These are phyloP conservation scores for Tachystola acroxantha DNA, from an alignment of 2,888 invertebrate genomes.

Conservation along the genomic window DNA sequence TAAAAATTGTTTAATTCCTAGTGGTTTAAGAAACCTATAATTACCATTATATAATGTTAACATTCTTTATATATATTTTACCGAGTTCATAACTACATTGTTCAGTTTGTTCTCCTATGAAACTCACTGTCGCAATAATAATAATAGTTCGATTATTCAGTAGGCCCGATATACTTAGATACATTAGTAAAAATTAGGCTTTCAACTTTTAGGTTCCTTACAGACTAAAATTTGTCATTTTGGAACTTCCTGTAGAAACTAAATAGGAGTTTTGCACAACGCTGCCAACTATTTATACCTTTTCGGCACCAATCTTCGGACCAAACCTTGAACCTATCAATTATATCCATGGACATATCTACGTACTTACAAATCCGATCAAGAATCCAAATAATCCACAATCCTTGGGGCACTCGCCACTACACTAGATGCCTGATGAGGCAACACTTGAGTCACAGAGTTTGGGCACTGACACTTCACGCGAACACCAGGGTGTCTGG, in stretches of 20 bases:
- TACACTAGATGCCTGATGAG: slow-evolving; percentile 17
- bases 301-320: slow-evolving; percentile 22
- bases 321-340: slow-evolving; percentile 12
- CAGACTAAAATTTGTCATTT: slow-evolving; percentile 32
- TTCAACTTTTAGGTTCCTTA: slow-evolving; percentile 41
- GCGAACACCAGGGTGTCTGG: slow-evolving; percentile 68
- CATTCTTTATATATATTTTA: slow-evolving; percentile 66
- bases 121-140: slow-evolving; percentile 11
- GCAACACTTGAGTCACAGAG: slow-evolving; percentile 3
- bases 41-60: slow-evolving; percentile 69
- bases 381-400: slow-evolving; percentile 19
- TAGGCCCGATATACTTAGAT: slow-evolving; percentile 64
- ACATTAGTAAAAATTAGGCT: slow-evolving; percentile 66
- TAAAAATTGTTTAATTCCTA: slow-evolving; percentile 71
- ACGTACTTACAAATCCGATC: slow-evolving; percentile 36
- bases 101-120: slow-evolving; percentile 19
- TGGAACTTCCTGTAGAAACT: slow-evolving; percentile 35
- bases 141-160: slow-evolving; percentile 60
- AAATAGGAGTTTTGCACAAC: slow-evolving; percentile 36
- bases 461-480: slow-evolving; percentile 37
- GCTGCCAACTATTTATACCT: slow-evolving; percentile 17
- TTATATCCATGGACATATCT: slow-evolving; percentile 14
- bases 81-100: slow-evolving; percentile 43
- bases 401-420: slow-evolving; percentile 31
- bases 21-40: slow-evolving; percentile 72